Percentiles rank a stretch among this genome's conserved stretches.
These are phyloP conservation scores for Rhopalosiphum padi DNA, from an alignment of 1,140 invertebrate species.

Conservation along the genomic window DNA sequence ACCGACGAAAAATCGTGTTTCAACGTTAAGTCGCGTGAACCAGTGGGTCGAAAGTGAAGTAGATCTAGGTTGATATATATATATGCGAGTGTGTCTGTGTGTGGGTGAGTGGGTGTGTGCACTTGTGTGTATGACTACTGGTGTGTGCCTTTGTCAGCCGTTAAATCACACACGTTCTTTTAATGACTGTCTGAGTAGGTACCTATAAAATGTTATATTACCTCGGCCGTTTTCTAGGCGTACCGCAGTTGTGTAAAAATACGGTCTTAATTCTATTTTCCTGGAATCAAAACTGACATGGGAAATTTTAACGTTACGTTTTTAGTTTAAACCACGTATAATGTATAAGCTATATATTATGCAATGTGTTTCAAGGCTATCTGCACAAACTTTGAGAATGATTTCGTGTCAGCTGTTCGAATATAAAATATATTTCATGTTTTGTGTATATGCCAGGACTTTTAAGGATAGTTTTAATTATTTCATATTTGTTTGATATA, in stretches of 20 bases:
- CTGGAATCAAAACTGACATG: background rate
- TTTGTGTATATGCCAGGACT: background rate
- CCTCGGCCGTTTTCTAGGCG: background rate
- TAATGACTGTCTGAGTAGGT: background rate
- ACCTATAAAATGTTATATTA: background rate
- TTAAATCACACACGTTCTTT: slow-evolving; percentile 24
- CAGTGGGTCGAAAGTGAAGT: background rate
- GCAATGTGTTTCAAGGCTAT: background rate
- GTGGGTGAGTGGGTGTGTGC: background rate
- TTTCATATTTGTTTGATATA: too few relatives aligned
- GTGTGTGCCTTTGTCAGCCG: slow-evolving; percentile 27
- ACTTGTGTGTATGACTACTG: background rate
- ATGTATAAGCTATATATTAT: background rate
- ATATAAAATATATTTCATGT: background rate
- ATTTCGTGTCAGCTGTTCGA: background rate
- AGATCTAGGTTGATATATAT: background rate
- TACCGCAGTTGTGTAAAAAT: background rate
- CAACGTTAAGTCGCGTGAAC: background rate
- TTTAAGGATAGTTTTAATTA: background rate
- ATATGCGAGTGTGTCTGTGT: background rate
- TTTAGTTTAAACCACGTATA: background rate
- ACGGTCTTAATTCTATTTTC: background rate
- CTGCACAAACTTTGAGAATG: background rate
- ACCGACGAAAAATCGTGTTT: slow-evolving; percentile 16
- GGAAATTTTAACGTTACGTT: background rate